Percentiles rank a stretch among this genome's conserved stretches.
These are phyloP conservation scores for Lepus europaeus DNA, from an alignment of 2,113 vertebrate genomes.

Conservation along the genomic window DNA sequence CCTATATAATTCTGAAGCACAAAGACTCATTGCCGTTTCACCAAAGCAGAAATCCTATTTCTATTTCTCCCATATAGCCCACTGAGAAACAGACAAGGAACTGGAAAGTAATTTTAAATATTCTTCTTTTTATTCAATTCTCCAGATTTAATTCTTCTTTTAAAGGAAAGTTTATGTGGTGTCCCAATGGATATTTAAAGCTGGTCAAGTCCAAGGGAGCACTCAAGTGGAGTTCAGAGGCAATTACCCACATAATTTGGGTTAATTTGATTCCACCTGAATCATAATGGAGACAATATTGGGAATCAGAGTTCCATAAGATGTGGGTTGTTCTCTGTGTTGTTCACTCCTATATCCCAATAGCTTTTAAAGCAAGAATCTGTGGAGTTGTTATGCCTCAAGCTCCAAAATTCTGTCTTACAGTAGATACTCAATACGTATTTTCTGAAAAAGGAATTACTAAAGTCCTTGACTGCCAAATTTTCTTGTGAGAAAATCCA, in stretches of 20 bases:
- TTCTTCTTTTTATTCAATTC: conserved; percentile 35
- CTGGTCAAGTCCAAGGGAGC: conserved; percentile 33
- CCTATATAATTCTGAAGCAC: conserved; percentile 32
- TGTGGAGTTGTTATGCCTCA: neutral
- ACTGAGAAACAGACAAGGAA: conserved; percentile 47
- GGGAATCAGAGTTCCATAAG: conserved; percentile 21
- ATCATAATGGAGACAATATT: conserved; percentile 51
- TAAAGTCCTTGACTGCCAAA: neutral
- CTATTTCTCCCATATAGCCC: neutral
- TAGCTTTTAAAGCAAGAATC: neutral
- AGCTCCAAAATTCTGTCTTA: neutral
- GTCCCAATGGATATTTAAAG: conserved; percentile 22
- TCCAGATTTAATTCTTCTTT: conserved; percentile 49
- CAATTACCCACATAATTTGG: conserved; percentile 64
- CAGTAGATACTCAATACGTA: neutral
- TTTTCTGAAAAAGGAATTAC: neutral
- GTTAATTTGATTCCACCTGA: conserved; percentile 70
- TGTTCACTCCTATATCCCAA: neutral
- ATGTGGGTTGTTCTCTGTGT: conserved; percentile 7
- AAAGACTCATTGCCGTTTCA: conserved; percentile 64
- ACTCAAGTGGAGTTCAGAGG: conserved; percentile 34
- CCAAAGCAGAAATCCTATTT: conserved; percentile 57
- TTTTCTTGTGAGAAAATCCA: neutral
- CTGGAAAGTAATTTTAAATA: conserved; percentile 37
- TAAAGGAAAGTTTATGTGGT: conserved; percentile 60